These are phyloP conservation scores for Pristionchus japonicus DNA, from an alignment of 2,888 invertebrate species.

Conservation along the genomic window DNA sequence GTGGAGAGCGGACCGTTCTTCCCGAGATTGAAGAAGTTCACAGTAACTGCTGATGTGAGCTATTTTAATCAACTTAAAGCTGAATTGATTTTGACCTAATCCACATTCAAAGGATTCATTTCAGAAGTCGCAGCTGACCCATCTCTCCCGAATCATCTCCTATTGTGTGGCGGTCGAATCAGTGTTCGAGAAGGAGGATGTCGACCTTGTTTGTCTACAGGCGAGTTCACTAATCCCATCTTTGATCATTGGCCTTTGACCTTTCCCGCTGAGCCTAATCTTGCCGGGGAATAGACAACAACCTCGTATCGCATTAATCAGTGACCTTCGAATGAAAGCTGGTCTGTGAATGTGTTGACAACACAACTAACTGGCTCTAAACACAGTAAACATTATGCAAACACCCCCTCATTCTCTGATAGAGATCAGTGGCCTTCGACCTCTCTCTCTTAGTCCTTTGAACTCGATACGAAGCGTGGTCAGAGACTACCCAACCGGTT, in stretches of 20 bases:
- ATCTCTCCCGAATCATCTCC: constrained; percentile 62
- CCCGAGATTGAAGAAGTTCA: constrained; percentile 63
- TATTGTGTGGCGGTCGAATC: constrained; percentile 66
- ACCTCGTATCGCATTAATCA: background rate
- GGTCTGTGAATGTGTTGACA: background rate
- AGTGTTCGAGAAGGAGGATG: constrained; percentile 63
- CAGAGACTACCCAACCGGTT: constrained; percentile 30
- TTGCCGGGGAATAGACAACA: too few species aligned
- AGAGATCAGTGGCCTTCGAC: background rate
- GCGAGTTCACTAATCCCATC: constrained; percentile 3
- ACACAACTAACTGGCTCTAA: background rate
- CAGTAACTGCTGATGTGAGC: constrained; percentile 66
- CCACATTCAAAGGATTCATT: background rate
- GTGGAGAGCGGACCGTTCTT: constrained; percentile 60
- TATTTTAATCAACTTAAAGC: background rate
- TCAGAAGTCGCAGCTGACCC: constrained; percentile 56
- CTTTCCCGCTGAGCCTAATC: background rate
- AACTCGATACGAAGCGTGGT: constrained; percentile 38
- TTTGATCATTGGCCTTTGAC: background rate
- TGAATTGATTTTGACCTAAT: background rate
- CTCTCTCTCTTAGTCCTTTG: constrained; percentile 17
- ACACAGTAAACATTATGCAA: background rate
- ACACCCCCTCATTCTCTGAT: background rate
- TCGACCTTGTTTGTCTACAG: constrained; percentile 64
- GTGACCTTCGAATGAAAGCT: background rate